Base-by-base conservation (phyloP, 1,140 invertebrate genomes). In the Meloidogyne chitwoodi region DNA sequence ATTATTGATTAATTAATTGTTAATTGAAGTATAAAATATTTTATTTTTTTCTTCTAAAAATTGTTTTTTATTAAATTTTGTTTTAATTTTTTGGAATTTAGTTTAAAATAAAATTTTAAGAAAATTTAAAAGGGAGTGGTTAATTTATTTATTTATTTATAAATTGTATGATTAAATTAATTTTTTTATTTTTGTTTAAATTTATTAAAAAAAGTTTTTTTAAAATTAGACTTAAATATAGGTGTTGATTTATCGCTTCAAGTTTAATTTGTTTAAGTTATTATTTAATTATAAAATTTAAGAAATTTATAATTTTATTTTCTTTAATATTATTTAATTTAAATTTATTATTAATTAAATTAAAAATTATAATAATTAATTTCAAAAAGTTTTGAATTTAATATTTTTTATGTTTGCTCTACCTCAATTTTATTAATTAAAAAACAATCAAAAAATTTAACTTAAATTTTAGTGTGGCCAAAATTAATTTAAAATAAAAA, bases 401-500 rank as follows among this genome's bases (percentile, higher is more conserved):
- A 56, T 19, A 19, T 56, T 56, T n/a, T n/a, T n/a, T 56, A n/a
- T 56, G 16, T 48, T 56, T n/a, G 41, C 48, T 22, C n/a, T 29
- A n/a, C 68, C 68, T 27, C 19, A 22, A 29, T 26, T 19, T 19
- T 70, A 26, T 56, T 44, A 31, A 34, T 41, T n/a, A 31, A 68
- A 68, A 69, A 56, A 24, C 68, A 6, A 73, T 62, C 5, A 56
- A 38, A 56, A 56, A 56, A 19, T 56, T 56, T n/a, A 1, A 1
- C n/a, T 56, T 56, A 22, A 56, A 56, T n/a, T 56, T n/a, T n/a
- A n/a, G 12, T n/a, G 12, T 41, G 70, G 70, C 56, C 70, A 3
- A 73, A 73, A 63, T 73, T 24, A 73, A 73, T 73, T 73, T 22
- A 56, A 56, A 73, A 29, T 63, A 24, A 22, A 73, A 73, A 24